phyloP scores from a whole-genome alignment of 2,888 invertebrate species.

The Rhorus exstirpatorius region DNA sequence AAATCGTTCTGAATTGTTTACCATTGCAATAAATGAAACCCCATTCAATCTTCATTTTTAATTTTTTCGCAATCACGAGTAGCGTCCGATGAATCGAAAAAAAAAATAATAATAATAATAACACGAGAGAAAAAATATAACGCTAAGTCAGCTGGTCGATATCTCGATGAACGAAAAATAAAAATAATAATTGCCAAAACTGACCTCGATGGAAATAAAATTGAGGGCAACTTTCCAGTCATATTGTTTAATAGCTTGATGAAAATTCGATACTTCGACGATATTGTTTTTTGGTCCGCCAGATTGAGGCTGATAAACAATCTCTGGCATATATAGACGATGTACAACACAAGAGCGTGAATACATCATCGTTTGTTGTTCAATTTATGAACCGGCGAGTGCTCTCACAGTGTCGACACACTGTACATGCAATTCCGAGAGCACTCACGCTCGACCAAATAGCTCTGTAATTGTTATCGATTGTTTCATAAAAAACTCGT shows the following conservation, averaged over 20 bases:
- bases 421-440: not conserved
- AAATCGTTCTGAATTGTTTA: too few species aligned
- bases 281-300: not conserved
- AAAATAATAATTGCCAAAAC: not conserved
- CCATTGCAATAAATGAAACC: not conserved
- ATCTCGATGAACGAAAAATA: not conserved
- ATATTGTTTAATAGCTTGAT: not conserved
- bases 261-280: conserved; percentile 11
- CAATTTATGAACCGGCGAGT: conserved; percentile 48
- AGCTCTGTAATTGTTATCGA: conserved; percentile 45
- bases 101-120: too few species aligned
- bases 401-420: conserved; percentile 1
- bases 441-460: conserved; percentile 46
- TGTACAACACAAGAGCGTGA: not conserved
- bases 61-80: not conserved
- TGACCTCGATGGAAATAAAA: conserved; percentile 17
- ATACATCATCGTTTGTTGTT: conserved; percentile 30
- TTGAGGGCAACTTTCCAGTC: not conserved
- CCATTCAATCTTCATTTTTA: not conserved
- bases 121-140: not conserved
- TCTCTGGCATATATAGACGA: conserved; percentile 4
- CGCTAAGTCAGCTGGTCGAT: too few species aligned
- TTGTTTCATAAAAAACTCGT: conserved; percentile 16
- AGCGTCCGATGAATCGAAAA: not conserved
- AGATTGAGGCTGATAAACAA: conserved; percentile 21